A percentile compares a stretch with the other conserved stretches of the same genome.
Conservation (phyloP, 2,888 invertebrate species). For the Pollenia amentaria region DNA sequence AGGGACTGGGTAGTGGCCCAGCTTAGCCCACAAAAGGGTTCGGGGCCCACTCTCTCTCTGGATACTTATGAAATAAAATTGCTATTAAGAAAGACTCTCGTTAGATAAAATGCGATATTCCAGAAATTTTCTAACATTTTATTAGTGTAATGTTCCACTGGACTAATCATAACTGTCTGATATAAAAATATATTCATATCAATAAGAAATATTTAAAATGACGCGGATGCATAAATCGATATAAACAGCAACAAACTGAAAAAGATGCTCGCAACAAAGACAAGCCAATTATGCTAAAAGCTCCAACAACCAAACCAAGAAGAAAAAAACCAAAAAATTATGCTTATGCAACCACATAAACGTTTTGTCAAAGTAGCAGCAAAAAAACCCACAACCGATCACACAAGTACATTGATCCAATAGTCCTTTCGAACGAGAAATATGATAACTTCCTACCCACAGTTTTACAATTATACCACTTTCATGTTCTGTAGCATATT, state of each 20-base stretch:
- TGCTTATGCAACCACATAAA: constrained; percentile 68
- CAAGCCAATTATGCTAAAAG: constrained; percentile 73
- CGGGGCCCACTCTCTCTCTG: no score
- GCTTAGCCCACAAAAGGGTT: no score
- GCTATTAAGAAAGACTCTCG: no score
- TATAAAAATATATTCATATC: constrained; percentile 62
- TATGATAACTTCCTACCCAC: constrained; percentile 63
- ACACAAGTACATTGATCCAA: constrained; percentile 1
- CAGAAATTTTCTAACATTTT: not conserved
- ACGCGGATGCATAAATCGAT: constrained; percentile 83
- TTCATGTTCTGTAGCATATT: constrained; percentile 3
- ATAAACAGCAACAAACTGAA: constrained; percentile 77
- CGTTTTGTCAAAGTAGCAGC: constrained; percentile 65
- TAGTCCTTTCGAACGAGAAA: not conserved
- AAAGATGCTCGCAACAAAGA: constrained; percentile 53
- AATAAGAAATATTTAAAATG: constrained; percentile 73
- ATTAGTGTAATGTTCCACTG: constrained; percentile 58
- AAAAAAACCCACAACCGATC: not conserved
- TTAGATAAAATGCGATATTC: no score
- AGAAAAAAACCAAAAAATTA: constrained; percentile 47
- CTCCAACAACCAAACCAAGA: constrained; percentile 56
- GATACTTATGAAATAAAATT: no score
- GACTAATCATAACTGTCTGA: constrained; percentile 60
- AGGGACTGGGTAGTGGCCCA: no score
- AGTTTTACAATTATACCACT: constrained; percentile 38